These are phyloP conservation scores for Gibbula magus DNA, from an alignment of 2,888 invertebrate species.

Conservation along the genomic window DNA sequence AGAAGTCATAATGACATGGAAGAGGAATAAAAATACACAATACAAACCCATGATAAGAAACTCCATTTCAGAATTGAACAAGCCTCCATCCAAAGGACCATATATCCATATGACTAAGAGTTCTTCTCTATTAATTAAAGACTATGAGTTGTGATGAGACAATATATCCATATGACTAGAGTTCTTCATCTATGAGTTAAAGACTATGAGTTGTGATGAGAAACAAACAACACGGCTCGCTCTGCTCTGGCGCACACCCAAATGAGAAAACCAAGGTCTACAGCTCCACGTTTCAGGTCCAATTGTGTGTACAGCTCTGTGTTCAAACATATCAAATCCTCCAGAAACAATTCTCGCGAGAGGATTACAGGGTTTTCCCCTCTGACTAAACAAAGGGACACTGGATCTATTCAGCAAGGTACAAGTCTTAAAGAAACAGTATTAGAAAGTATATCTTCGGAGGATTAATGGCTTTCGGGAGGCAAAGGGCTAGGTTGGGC, in stretches of 20 bases:
- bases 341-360: slow-evolving; percentile 1
- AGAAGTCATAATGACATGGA: too few relatives aligned
- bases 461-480: background rate
- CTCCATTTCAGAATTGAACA: too few relatives aligned
- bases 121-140: too few relatives aligned
- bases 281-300: background rate
- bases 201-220: too few relatives aligned
- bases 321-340: slow-evolving; percentile 13
- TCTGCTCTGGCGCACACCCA: background rate
- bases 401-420: background rate
- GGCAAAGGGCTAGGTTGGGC: background rate
- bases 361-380: background rate
- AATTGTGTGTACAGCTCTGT: background rate
- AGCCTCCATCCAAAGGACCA: too few relatives aligned
- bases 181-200: too few relatives aligned
- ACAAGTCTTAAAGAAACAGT: background rate
- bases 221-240: too few relatives aligned
- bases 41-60: too few relatives aligned
- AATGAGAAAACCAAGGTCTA: background rate
- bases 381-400: background rate
- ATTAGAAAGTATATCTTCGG: background rate
- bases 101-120: too few relatives aligned
- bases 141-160: too few relatives aligned
- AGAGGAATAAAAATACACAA: too few relatives aligned
- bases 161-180: too few relatives aligned